Evolutionary conservation across 1,140 invertebrate species (phyloP), one percentile per base, ranked within the genome.

Genomic region (Pteromalus puparum): DNA sequence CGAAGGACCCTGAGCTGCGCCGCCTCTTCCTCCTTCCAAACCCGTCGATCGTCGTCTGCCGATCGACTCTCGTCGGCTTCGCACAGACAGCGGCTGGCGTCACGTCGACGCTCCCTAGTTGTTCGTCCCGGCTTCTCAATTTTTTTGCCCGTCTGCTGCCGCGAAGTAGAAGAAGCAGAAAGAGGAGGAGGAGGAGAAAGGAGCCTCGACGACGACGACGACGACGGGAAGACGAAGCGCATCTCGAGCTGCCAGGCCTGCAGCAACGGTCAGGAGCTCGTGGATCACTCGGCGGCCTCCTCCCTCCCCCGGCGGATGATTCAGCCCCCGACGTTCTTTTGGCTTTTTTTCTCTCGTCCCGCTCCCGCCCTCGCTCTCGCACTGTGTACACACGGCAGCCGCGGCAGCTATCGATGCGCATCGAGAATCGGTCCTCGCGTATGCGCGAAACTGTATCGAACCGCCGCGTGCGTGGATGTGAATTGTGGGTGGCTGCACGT

Each of bases 231-330:
- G 92, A 92, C 90, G 91, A 88, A 81, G 61, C 89, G 88, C 85
- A 90, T 93, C 92, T 93, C 92, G 88, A 90, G 81, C 42, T 89
- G 76, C 87, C 90, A 91, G 92, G 92, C 87, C 75, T 38, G n/a
- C 90, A 93, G 90, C 85, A 68, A 10, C 21, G 12, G 2, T 4
- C 86, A 91, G 85, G 92, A 92, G 91, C 88, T 68, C 24, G 38
- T 30, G 53, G 53, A 61, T 61, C 53, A 61, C 53, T 61, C 53
- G 53, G 65, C 74, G 67, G 18, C 67, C n/a, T 46, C 80, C 2
- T 30, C 65, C 42, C 24, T 4, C 77, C 77, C 53, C 6, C 13
- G 24, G 13, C 68, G 12, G n/a, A 61, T 72, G 30, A 72, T 72
- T 72, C 26, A 72, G 24, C 26, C 68, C 65, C 26, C 68, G 68